Evolutionary conservation across 2,797 vertebrate species (phyloP).

Genomic region (Helarctos malayanus): DNA sequence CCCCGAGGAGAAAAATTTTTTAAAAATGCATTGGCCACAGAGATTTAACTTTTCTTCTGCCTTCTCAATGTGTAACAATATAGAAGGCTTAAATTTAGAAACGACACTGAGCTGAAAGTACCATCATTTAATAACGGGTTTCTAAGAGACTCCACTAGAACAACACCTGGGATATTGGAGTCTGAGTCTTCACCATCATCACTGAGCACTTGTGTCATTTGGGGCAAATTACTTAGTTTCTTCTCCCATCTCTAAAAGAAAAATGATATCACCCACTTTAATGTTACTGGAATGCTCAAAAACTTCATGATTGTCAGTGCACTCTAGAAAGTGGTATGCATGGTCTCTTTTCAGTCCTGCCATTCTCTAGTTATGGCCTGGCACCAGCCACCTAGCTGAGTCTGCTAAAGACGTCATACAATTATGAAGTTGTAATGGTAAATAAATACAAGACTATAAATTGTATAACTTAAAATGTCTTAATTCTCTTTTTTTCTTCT

Average conservation of each 20-base stretch:
- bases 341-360: background rate
- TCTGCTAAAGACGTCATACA: background rate
- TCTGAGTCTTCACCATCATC: background rate
- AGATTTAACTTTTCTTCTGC: background rate
- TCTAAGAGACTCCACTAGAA: background rate
- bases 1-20: background rate
- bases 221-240: background rate
- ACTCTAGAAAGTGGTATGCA: background rate
- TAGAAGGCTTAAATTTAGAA: background rate
- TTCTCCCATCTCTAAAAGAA: background rate
- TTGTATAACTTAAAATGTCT: background rate
- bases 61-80: background rate
- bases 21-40: background rate
- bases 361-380: background rate
- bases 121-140: background rate
- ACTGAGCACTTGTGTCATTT: background rate
- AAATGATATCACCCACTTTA: background rate
- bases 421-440: background rate
- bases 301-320: background rate
- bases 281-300: background rate
- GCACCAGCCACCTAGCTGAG: background rate
- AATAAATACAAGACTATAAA: background rate
- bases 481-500: background rate
- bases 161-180: too few relatives aligned
- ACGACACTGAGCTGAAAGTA: background rate